Evolutionary conservation across 2,888 invertebrate species (phyloP).

Genomic region (Acleris sparsana): DNA sequence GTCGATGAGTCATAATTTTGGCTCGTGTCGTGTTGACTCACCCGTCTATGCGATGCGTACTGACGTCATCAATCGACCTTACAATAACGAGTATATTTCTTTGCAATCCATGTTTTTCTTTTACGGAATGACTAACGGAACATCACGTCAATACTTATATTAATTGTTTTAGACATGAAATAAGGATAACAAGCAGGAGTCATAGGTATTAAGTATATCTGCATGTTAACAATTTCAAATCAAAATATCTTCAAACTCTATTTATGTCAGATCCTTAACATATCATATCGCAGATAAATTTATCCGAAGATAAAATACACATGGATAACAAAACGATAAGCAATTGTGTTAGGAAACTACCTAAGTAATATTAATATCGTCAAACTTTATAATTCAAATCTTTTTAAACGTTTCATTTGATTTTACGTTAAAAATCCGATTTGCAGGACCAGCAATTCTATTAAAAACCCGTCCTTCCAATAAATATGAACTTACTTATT

Average conservation of each 20-base stretch:
- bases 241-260: background rate
- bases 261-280: background rate
- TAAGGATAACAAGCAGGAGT: background rate
- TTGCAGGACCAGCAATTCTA: background rate
- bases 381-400: background rate
- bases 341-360: constrained; percentile 1
- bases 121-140: too few species aligned
- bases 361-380: too few species aligned
- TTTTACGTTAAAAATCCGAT: background rate
- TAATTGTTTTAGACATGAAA: background rate
- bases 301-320: constrained; percentile 1
- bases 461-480: too few species aligned
- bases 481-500: too few species aligned
- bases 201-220: background rate
- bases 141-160: too few species aligned
- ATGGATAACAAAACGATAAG: constrained; percentile 10
- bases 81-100: too few species aligned
- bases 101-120: too few species aligned
- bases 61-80: constrained; percentile 8
- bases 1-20: constrained; percentile 15
- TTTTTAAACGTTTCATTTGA: background rate
- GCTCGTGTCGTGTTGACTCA: constrained; percentile 13
- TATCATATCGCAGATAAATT: constrained; percentile 13
- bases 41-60: background rate
- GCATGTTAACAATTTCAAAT: background rate